phyloP scores from a whole-genome alignment of 2,113 vertebrate species.

The Engystomops pustulosus region DNA sequence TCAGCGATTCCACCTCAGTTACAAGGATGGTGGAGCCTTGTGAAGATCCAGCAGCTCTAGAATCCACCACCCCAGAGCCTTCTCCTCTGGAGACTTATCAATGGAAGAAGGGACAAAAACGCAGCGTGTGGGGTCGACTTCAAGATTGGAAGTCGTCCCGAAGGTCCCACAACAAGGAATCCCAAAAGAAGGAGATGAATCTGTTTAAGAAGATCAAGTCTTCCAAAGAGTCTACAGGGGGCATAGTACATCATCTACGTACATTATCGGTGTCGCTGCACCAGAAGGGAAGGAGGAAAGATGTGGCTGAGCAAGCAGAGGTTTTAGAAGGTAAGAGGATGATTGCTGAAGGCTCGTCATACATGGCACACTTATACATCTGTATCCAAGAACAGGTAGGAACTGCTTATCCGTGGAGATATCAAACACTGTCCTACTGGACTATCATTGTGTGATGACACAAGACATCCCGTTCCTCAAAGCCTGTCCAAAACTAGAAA shows the following conservation, averaged over 20 bases:
- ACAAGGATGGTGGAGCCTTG: slow-evolving; percentile 52
- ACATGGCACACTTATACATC: too few relatives aligned
- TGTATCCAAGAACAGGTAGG: not conserved
- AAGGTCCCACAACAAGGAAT: not conserved
- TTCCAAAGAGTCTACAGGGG: not conserved
- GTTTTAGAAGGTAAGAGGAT: slow-evolving; percentile 23
- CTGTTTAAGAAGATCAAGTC: slow-evolving; percentile 27
- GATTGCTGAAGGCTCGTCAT: too few relatives aligned
- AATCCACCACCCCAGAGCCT: not conserved
- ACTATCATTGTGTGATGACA: not conserved
- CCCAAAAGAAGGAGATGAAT: not conserved
- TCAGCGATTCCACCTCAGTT: not conserved
- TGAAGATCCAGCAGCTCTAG: slow-evolving; percentile 1
- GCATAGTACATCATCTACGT: slow-evolving; percentile 22
- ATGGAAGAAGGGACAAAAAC: slow-evolving; percentile 34
- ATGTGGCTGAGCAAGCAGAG: not conserved
- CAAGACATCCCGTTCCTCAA: not conserved
- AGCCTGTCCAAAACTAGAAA: not conserved
- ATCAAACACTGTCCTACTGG: not conserved
- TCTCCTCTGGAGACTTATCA: slow-evolving; percentile 19
- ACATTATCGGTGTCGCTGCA: slow-evolving; percentile 35
- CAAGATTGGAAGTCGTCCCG: slow-evolving; percentile 17
- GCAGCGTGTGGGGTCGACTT: slow-evolving; percentile 22
- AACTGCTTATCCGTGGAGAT: not conserved
- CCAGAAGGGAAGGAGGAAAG: slow-evolving; percentile 63